Conservation (phyloP, 2,113 vertebrate species). For the Erinaceus europaeus region DNA sequence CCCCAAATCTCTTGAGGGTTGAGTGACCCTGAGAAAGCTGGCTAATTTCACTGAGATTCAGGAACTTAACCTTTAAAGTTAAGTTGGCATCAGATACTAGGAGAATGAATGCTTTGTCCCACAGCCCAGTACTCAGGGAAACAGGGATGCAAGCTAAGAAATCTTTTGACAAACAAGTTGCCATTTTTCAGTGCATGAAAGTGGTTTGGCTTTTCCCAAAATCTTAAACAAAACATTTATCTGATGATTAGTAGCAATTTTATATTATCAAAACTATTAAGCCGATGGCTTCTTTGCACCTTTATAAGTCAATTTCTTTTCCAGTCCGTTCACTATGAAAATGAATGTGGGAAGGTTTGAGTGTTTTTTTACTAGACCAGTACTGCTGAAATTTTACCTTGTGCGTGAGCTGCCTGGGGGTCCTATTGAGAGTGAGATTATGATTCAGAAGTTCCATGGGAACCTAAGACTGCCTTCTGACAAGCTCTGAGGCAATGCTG, state of each 20-base stretch:
- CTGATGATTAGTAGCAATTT: not conserved
- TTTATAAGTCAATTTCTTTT: not conserved
- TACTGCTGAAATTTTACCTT: not conserved
- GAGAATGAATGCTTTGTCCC: not conserved
- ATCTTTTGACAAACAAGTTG: not conserved
- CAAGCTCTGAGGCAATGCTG: not conserved
- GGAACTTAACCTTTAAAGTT: not conserved
- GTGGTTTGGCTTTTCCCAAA: not conserved
- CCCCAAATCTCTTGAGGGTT: not conserved
- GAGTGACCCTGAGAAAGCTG: not conserved
- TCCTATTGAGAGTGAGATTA: not conserved
- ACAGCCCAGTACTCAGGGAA: not conserved
- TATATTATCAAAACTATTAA: not conserved
- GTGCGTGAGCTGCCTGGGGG: rapidly evolving
- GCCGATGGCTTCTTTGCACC: not conserved
- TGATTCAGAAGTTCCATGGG: not conserved
- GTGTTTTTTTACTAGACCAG: not conserved
- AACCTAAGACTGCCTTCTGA: not conserved
- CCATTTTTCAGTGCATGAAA: not conserved
- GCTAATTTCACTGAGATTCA: not conserved
- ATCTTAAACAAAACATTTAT: not conserved
- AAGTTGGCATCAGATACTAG: not conserved
- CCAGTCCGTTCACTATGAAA: not conserved
- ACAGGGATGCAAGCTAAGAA: not conserved
- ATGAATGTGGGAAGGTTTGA: not conserved